Evolutionary conservation across 1,140 invertebrate species (phyloP).

Genomic region (Ooceraea biroi): DNA sequence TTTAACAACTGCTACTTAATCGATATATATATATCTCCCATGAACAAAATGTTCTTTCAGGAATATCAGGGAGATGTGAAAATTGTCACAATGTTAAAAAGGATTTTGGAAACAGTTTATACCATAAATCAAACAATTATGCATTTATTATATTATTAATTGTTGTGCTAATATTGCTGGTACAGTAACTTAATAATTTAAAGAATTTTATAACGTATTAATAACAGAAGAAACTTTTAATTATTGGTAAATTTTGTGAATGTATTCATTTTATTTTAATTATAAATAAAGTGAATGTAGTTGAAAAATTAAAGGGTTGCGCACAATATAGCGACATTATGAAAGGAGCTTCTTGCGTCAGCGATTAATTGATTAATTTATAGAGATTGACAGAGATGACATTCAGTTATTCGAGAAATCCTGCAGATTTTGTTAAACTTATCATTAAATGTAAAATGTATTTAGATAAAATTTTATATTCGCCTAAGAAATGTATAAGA

Average conservation of each 20-base stretch:
- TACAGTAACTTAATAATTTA: constrained; percentile 69
- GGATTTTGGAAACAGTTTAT: background rate
- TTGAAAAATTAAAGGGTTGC: constrained; percentile 13
- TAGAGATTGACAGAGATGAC: constrained; percentile 34
- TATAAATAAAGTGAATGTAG: background rate
- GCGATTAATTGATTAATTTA: constrained; percentile 55
- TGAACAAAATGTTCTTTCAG: background rate
- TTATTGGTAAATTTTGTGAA: background rate
- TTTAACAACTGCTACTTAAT: constrained; percentile 13
- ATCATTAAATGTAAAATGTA: background rate
- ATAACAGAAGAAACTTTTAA: background rate
- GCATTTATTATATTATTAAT: constrained; percentile 1
- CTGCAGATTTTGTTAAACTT: constrained; percentile 10
- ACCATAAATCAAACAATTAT: background rate
- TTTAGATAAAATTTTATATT: background rate
- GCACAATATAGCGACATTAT: background rate
- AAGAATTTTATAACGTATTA: background rate
- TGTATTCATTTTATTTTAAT: constrained; percentile 7
- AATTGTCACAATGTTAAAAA: background rate
- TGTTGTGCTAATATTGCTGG: constrained; percentile 15
- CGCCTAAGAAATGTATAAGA: background rate
- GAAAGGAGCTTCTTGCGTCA: constrained; percentile 45
- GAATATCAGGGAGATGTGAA: constrained; percentile 1
- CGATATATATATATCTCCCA: background rate
- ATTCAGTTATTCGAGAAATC: constrained; percentile 13